Conservation (phyloP, 2,797 vertebrate species). For the Mus minutoides region DNA sequence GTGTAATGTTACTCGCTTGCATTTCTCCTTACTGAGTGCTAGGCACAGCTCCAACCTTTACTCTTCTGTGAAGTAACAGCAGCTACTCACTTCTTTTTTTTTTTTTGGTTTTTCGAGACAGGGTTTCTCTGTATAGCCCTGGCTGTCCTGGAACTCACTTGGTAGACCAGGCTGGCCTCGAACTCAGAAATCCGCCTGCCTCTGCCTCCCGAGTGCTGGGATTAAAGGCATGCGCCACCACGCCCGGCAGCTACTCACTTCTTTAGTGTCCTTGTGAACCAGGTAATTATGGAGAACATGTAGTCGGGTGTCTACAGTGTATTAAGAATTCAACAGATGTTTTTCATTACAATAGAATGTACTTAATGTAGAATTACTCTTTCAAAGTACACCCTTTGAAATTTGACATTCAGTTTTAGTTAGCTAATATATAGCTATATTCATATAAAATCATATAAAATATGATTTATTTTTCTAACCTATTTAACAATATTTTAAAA, state of each 20-base stretch:
- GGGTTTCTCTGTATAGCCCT: no score
- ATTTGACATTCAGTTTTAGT: background rate
- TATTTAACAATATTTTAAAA: background rate
- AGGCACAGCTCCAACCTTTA: background rate
- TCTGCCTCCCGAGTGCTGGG: no score
- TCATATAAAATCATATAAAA: background rate
- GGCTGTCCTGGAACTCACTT: no score
- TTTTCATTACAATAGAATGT: slow-evolving; percentile 18
- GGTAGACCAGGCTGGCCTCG: no score
- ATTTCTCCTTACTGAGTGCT: background rate
- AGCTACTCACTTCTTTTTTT: background rate
- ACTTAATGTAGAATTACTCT: slow-evolving; percentile 40
- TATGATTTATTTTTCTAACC: background rate
- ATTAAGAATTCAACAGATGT: slow-evolving; percentile 9
- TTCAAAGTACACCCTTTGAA: slow-evolving; percentile 4
- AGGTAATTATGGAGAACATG: background rate
- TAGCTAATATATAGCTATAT: background rate
- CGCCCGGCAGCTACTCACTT: background rate
- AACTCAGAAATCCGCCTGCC: no score
- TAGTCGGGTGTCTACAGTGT: background rate
- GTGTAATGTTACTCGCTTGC: background rate
- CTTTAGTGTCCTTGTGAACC: background rate
- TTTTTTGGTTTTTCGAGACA: no score
- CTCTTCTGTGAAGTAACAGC: background rate
- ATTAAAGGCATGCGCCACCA: no score